phyloP scores from a whole-genome alignment of 37 sponge, comb jelly and placozoan species.

The Petrosia ficiformis region DNA sequence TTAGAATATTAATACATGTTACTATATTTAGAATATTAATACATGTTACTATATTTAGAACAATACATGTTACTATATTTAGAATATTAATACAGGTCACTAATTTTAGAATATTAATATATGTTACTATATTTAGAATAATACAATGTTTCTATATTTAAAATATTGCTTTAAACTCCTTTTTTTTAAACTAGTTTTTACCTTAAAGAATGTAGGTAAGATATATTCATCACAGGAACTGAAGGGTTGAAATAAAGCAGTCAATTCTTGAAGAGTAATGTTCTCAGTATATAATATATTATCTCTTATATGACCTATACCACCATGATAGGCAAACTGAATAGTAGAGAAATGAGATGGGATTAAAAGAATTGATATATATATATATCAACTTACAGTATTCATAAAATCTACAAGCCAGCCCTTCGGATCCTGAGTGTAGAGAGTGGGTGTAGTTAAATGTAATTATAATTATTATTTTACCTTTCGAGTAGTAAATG shows the following conservation, averaged over 20 bases:
- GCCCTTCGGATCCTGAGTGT: constrained; percentile 61
- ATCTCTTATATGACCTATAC: constrained; percentile 59
- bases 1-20: too few relatives aligned
- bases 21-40: too few relatives aligned
- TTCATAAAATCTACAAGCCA: constrained; percentile 86
- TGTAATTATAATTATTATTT: neutral
- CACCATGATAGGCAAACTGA: constrained; percentile 82
- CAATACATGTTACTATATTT: too few relatives aligned
- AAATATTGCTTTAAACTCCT: too few relatives aligned
- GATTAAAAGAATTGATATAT: neutral
- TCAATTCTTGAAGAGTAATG: constrained; percentile 66
- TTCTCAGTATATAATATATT: constrained; percentile 49
- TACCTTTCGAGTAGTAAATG: constrained; percentile 58
- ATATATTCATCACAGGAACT: constrained; percentile 78
- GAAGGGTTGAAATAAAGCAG: constrained; percentile 72
- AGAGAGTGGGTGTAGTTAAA: neutral
- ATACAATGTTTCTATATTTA: too few relatives aligned
- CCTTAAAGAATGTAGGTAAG: constrained; percentile 66
- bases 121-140: too few relatives aligned
- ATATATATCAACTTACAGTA: constrained; percentile 36
- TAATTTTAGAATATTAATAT: too few relatives aligned
- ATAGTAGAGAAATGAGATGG: neutral
- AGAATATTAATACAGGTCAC: too few relatives aligned
- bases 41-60: too few relatives aligned
- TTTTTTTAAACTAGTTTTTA: too few relatives aligned